phyloP scores from a whole-genome alignment of 2,113 vertebrate species.

The Merops nubicus region DNA sequence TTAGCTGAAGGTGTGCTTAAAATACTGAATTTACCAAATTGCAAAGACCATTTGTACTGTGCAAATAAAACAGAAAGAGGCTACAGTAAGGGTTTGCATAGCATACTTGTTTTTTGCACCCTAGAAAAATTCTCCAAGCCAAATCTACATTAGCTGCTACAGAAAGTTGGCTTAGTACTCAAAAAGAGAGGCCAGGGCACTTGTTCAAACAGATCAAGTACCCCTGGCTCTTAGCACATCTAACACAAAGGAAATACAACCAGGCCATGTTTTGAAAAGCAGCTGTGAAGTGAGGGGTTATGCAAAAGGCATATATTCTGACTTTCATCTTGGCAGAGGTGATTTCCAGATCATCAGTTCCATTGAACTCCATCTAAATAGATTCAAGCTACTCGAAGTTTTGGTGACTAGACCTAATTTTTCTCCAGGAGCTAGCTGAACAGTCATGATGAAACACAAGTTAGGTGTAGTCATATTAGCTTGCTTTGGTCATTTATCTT shows the following conservation, averaged over 20 bases:
- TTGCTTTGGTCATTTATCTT: neutral
- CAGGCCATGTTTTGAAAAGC: constrained; percentile 24
- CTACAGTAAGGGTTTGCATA: neutral
- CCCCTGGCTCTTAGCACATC: neutral
- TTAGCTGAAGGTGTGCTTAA: neutral
- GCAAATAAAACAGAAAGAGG: neutral
- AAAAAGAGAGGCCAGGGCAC: constrained; percentile 1
- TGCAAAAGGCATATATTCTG: constrained; percentile 33
- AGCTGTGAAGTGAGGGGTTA: constrained; percentile 37
- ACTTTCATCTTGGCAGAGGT: neutral
- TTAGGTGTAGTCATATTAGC: too few species aligned
- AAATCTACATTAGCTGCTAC: constrained; percentile 18
- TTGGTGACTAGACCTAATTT: neutral
- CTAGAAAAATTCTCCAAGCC: neutral
- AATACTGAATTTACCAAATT: neutral
- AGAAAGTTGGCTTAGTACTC: constrained; percentile 6
- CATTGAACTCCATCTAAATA: neutral
- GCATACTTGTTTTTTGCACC: neutral
- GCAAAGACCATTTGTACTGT: neutral
- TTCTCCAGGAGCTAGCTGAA: neutral
- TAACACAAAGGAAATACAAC: neutral
- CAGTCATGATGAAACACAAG: neutral
- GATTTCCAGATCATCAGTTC: constrained; percentile 5
- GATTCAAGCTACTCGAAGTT: constrained; percentile 6
- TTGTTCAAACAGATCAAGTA: constrained; percentile 35